Conservation (phyloP, 2,888 invertebrate genomes). For the Chrysolina oricalcia region DNA sequence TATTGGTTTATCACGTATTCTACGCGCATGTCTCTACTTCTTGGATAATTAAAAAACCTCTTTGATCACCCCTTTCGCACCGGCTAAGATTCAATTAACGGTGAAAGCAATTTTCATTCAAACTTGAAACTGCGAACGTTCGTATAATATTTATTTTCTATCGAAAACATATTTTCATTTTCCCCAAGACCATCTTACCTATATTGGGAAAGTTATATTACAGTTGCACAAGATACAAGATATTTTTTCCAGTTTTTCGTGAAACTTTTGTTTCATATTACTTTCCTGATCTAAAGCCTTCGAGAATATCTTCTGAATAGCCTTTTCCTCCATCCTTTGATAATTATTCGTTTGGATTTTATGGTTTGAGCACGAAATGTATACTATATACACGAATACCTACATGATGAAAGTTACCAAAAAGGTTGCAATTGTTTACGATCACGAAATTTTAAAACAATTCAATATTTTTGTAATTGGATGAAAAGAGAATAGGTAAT, state of each 20-base stretch:
- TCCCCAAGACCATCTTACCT: neutral
- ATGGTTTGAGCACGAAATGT: too few relatives aligned
- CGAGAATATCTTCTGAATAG: neutral
- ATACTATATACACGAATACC: too few relatives aligned
- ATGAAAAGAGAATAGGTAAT: too few relatives aligned
- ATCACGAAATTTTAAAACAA: too few relatives aligned
- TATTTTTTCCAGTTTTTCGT: neutral
- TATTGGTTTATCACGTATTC: too few relatives aligned
- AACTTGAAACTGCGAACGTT: conserved; percentile 10
- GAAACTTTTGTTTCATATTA: conserved; percentile 4
- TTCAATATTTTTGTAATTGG: too few relatives aligned
- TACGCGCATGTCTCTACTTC: too few relatives aligned
- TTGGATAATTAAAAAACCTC: too few relatives aligned
- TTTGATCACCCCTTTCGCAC: too few relatives aligned
- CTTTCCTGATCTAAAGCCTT: neutral
- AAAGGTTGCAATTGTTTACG: too few relatives aligned
- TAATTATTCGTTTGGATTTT: neutral
- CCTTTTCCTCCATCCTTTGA: neutral
- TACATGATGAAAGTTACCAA: too few relatives aligned
- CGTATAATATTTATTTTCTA: neutral
- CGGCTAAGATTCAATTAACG: neutral
- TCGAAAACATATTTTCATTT: conserved; percentile 8
- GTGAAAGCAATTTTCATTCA: neutral
- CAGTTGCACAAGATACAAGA: neutral
- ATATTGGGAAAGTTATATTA: conserved; percentile 11